These are phyloP conservation scores for Unio pictorum DNA, from an alignment of 2,888 invertebrate species.

Conservation along the genomic window DNA sequence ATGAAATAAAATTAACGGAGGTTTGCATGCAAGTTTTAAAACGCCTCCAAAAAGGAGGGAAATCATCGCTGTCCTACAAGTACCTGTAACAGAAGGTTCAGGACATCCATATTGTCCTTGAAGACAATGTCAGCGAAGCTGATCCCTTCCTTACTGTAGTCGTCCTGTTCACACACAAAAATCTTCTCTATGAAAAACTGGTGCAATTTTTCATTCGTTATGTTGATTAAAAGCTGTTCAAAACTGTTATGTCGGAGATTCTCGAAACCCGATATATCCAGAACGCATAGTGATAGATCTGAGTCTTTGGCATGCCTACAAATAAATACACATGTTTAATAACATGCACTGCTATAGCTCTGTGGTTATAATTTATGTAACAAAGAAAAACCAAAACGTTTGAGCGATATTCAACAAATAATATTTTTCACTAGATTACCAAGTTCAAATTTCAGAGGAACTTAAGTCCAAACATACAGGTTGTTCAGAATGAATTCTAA, in stretches of 20 bases:
- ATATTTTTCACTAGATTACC: too few relatives aligned
- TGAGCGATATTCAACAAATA: too few relatives aligned
- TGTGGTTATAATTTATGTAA: too few relatives aligned
- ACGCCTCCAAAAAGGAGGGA: background rate
- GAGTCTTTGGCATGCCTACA: background rate
- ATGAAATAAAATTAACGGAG: too few relatives aligned
- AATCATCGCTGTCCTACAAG: background rate
- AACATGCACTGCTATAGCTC: too few relatives aligned
- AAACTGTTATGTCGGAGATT: constrained; percentile 40
- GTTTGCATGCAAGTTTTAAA: too few relatives aligned
- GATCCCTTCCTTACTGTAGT: constrained; percentile 42
- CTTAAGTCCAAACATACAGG: too few relatives aligned
- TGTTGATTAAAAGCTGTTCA: constrained; percentile 51
- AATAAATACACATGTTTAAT: background rate
- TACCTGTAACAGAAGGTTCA: constrained; percentile 45
- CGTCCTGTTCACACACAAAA: constrained; percentile 40
- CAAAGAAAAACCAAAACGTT: too few relatives aligned
- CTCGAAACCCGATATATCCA: constrained; percentile 55
- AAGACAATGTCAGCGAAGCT: constrained; percentile 25
- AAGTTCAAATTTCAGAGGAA: too few relatives aligned
- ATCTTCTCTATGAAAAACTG: constrained; percentile 51
- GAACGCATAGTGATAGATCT: constrained; percentile 26
- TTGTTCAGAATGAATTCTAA: too few relatives aligned
- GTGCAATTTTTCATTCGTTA: constrained; percentile 50
- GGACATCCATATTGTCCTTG: constrained; percentile 32